A percentile compares a stretch with the other conserved stretches of the same genome.
phyloP scores from a whole-genome alignment of 2,888 invertebrate species.

The Platynereis dumerilii region DNA sequence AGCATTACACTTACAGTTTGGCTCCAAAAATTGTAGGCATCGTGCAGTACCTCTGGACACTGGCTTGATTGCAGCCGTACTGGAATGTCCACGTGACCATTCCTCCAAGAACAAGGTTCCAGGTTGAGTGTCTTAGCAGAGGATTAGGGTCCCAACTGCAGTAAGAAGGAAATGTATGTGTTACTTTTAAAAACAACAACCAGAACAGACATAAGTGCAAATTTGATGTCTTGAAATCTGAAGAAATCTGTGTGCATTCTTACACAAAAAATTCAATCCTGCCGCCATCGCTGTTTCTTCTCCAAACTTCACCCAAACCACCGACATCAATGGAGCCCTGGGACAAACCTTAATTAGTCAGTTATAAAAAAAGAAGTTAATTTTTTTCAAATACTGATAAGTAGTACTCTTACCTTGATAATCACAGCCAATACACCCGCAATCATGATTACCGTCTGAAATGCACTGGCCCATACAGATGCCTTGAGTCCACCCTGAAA shows the following conservation, averaged over 20 bases:
- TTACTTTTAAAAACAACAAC: no score
- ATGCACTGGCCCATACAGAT: slow-evolving; percentile 13
- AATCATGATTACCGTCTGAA: slow-evolving; percentile 19
- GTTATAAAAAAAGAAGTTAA: background rate
- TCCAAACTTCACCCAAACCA: slow-evolving; percentile 39
- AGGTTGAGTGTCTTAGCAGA: slow-evolving; percentile 49
- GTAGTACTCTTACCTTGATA: slow-evolving; percentile 15
- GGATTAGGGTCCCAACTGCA: slow-evolving; percentile 51
- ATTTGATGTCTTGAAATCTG: no score
- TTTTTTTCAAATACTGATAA: background rate
- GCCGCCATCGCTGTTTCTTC: slow-evolving; percentile 29
- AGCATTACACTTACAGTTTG: slow-evolving; percentile 44
- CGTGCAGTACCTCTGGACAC: slow-evolving; percentile 52
- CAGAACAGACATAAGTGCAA: no score
- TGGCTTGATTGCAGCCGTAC: slow-evolving; percentile 52
- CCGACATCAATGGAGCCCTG: slow-evolving; percentile 45
- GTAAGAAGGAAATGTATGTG: background rate
- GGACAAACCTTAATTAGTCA: background rate
- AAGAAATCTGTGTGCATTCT: background rate
- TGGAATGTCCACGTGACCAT: slow-evolving; percentile 48
- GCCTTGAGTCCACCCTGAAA: slow-evolving; percentile 28
- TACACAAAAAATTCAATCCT: slow-evolving; percentile 27
- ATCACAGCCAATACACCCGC: slow-evolving; percentile 17
- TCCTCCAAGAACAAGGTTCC: slow-evolving; percentile 48
- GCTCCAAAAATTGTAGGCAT: slow-evolving; percentile 44